phyloP scores from a whole-genome alignment of 2,113 vertebrate genomes.

The Neolamprologus modestus region DNA sequence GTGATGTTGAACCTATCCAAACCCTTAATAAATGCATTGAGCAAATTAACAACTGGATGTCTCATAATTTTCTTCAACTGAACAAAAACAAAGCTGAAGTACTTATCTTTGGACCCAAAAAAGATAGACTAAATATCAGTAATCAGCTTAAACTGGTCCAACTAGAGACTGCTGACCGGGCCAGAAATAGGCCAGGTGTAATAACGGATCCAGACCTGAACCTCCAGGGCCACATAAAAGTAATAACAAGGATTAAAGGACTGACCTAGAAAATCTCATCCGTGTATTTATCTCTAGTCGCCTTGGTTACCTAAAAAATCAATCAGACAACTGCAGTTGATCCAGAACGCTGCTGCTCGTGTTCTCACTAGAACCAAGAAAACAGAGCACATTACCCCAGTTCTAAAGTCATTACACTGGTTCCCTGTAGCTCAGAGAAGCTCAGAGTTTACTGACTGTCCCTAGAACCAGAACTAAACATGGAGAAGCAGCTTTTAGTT shows the following conservation, averaged over 20 bases:
- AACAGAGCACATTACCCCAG: background rate
- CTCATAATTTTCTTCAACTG: background rate
- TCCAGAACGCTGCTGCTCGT: background rate
- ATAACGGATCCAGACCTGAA: background rate
- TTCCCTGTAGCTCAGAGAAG: background rate
- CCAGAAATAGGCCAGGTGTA: background rate
- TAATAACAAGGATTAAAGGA: background rate
- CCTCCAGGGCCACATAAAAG: background rate
- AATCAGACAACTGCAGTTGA: background rate
- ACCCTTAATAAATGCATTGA: background rate
- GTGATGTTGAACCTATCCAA: background rate
- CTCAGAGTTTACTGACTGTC: background rate
- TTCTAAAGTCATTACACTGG: background rate
- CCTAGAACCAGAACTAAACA: background rate
- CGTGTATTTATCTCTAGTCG: accelerated
- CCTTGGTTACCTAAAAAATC: background rate
- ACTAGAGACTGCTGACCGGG: background rate
- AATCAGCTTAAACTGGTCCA: background rate
- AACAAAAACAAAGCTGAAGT: background rate
- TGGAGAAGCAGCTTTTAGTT: background rate
- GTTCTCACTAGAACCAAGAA: background rate
- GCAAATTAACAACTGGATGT: background rate
- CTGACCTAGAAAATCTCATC: background rate
- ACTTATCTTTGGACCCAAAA: background rate
- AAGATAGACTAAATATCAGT: background rate